phyloP scores from a whole-genome alignment of 2,113 vertebrate genomes.

The Phylloscopus whistleri region DNA sequence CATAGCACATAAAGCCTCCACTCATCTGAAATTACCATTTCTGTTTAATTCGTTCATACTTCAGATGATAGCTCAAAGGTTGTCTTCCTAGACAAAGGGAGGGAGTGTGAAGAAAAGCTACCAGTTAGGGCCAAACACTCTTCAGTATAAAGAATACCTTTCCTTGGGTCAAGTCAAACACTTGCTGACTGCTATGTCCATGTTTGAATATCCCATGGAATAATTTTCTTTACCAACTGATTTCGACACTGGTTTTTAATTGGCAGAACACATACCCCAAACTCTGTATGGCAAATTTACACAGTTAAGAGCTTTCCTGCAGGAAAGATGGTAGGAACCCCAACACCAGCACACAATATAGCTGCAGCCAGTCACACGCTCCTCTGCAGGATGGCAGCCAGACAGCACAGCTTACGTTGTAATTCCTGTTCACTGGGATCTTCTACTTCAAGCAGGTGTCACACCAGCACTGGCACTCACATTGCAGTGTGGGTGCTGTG shows the following conservation, averaged over 20 bases:
- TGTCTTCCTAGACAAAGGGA: background rate
- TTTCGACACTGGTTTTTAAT: background rate
- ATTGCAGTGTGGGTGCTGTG: background rate
- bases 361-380: background rate
- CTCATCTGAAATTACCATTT: background rate
- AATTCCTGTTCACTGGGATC: background rate
- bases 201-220: background rate
- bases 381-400: background rate
- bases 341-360: rapidly evolving
- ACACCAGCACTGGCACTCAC: background rate
- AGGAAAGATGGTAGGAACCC: background rate
- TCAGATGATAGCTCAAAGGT: background rate
- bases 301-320: background rate
- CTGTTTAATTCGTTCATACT: background rate
- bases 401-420: background rate
- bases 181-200: rapidly evolving
- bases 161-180: background rate
- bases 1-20: background rate
- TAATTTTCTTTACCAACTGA: background rate
- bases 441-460: background rate
- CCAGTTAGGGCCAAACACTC: background rate
- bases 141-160: background rate
- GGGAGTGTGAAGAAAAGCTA: background rate
- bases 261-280: background rate
- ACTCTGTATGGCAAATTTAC: background rate